Evolutionary conservation across 92 coral and sea anemone genomes (phyloP).

Genomic region (Blastomussa wellsi): DNA sequence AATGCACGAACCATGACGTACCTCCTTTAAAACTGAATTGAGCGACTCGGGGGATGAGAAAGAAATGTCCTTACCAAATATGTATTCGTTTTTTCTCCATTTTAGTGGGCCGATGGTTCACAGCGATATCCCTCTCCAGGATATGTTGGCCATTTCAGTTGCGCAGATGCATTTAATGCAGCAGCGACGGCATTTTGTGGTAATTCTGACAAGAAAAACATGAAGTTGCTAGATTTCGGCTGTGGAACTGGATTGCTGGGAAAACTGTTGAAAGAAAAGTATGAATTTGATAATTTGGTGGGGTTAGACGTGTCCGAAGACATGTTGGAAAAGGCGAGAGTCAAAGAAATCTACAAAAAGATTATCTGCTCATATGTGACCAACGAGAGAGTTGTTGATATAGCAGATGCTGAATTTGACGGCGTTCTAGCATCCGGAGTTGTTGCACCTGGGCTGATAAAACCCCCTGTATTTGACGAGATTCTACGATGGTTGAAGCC

Average conservation of each 20-base stretch:
- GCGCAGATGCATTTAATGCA: not conserved
- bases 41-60: no score
- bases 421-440: constrained; percentile 1
- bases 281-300: not conserved
- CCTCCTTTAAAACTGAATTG: no score
- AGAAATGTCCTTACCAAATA: no score
- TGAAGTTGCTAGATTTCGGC: constrained; percentile 10
- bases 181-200: not conserved
- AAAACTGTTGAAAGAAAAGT: constrained; percentile 1
- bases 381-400: not conserved
- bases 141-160: not conserved
- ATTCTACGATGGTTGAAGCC: constrained; percentile 25
- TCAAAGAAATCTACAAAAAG: not conserved
- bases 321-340: not conserved
- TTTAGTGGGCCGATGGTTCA: not conserved
- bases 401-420: not conserved
- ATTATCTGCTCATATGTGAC: constrained; percentile 3
- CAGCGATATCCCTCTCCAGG: not conserved
- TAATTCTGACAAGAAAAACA: not conserved
- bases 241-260: constrained; percentile 19
- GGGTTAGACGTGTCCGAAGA: constrained; percentile 19
- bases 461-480: constrained; percentile 6
- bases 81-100: not conserved
- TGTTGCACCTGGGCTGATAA: not conserved
- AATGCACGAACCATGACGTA: no score